Base-by-base conservation (phyloP, 92 coral and sea anemone species). In the Galaxea fascicularis region DNA sequence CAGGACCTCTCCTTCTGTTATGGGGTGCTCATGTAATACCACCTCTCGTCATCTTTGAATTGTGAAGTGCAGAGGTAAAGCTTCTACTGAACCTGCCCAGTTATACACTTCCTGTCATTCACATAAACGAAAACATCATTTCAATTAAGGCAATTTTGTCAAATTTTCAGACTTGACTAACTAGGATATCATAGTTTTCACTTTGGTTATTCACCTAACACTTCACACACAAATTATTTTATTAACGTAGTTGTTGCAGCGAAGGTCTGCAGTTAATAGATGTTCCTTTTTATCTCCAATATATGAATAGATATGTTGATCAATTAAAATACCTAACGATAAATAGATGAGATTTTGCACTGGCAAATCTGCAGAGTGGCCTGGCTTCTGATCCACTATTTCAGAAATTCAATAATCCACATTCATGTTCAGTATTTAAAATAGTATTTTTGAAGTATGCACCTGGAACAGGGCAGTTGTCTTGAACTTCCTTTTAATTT, bases 391-490 rank as follows among this genome's bases (percentile, higher is more conserved):
- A n/a, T n/a, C n/a, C n/a, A n/a, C n/a, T n/a, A n/a, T n/a, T n/a
- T n/a, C n/a, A 49, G 8, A 8, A 49, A 49, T 49, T 10, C 4
- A 62, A 14, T 24, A n/a, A 18, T 62, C n/a, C n/a, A 62, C 67
- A 62, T 62, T 62, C 4, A 11, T 62, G 67, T 18, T 62, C 28
- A 14, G 67, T 24, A 62, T 62, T 62, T 10, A 24, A 10, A 10
- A 62, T 1, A 62, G 28, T 62, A 18, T n/a, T 18, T 62, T 62
- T 18, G 9, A 1, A 62, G 28, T 4, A 4, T 18, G 27, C n/a
- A 62, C 67, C 67, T 62, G 67, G 67, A 62, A 62, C 67, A 62
- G 10, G 24, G 67, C 67, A 18, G 24, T 62, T 24, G 5, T 62
- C 10, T 24, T 24, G 9, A 62, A 62, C 28, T 62, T 62, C 13